These are phyloP conservation scores for Propithecus coquereli DNA, from an alignment of 2,113 vertebrate genomes.

Conservation along the genomic window DNA sequence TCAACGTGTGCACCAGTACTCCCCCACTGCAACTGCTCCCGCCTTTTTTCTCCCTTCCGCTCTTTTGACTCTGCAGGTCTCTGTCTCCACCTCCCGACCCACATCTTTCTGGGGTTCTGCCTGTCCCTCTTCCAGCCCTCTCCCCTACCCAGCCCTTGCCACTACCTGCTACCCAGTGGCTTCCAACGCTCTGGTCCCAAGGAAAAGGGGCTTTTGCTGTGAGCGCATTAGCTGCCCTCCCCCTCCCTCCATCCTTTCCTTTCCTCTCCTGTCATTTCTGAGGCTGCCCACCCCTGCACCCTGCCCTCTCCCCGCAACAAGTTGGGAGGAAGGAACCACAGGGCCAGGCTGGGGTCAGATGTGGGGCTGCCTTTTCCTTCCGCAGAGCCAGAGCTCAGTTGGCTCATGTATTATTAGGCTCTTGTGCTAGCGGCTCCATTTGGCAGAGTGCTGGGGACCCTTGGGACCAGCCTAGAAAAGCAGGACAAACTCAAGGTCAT, in stretches of 20 bases:
- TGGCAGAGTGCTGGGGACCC: neutral
- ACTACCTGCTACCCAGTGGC: too few relatives aligned
- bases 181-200: neutral
- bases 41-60: neutral
- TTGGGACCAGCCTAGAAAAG: neutral
- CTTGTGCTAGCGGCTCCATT: neutral
- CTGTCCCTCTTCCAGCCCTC: neutral
- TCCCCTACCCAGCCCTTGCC: neutral
- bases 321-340: neutral
- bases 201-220: neutral
- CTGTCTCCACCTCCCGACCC: neutral
- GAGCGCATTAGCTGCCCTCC: neutral
- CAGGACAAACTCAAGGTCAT: neutral
- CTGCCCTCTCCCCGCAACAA: fast-evolving
- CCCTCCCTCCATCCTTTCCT: neutral
- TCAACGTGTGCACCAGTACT: neutral
- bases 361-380: neutral
- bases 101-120: neutral
- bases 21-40: neutral
- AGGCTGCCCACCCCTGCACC: neutral
- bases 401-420: neutral
- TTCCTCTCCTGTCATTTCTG: neutral
- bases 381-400: neutral
- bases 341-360: neutral
- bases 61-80: neutral